Evolutionary conservation across 2,888 invertebrate species (phyloP).

Genomic region (Stenoptilia bipunctidactyla): DNA sequence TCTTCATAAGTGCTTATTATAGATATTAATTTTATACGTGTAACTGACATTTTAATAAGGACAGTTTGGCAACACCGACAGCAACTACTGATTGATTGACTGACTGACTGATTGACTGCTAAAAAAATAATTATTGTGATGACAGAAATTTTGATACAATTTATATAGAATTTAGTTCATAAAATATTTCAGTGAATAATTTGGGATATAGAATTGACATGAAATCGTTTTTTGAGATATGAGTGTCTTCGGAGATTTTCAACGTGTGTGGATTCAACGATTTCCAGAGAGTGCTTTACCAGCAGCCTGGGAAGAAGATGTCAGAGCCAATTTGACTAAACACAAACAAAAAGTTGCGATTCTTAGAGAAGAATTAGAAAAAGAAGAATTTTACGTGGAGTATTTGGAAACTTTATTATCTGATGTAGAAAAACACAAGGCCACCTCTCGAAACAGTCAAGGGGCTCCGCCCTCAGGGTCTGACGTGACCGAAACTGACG

Average conservation of each 20-base stretch:
- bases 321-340: conserved; percentile 88
- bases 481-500: conserved; percentile 53
- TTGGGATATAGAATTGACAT: conserved; percentile 62
- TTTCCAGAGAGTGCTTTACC: conserved; percentile 92
- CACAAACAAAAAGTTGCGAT: conserved; percentile 89
- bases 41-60: no score
- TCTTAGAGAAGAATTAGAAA: conserved; percentile 87
- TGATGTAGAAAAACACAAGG: conserved; percentile 87
- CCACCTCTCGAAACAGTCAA: conserved; percentile 56
- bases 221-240: conserved; percentile 73
- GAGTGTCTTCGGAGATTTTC: conserved; percentile 93
- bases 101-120: no score
- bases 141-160: conserved; percentile 29
- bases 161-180: conserved; percentile 25
- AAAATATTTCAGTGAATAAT: conserved; percentile 24
- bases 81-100: no score
- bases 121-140: conserved; percentile 29
- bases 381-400: conserved; percentile 91
- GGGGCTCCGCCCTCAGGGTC: conserved; percentile 61
- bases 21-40: no score
- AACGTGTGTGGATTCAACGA: conserved; percentile 91
- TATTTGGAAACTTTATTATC: conserved; percentile 87
- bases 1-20: no score
- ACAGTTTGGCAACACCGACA: neutral
- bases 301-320: conserved; percentile 94